A percentile compares a stretch with the other conserved stretches of the same genome.
Evolutionary conservation across 2,113 vertebrate species (phyloP).

Genomic region (Aleadryas rufinucha): DNA sequence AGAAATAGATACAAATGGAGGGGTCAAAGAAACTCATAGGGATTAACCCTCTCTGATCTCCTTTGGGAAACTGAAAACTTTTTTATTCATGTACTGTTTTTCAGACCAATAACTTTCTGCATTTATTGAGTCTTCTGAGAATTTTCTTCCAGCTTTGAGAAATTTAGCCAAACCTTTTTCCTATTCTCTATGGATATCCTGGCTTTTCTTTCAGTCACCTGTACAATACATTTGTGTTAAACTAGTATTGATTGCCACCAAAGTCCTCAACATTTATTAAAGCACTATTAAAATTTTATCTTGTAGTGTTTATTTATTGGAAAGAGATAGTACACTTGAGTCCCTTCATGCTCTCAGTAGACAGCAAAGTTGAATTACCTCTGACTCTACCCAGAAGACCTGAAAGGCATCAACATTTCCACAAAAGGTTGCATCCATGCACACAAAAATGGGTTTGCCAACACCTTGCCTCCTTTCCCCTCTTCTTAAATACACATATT

Average conservation of each 20-base stretch:
- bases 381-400: background rate
- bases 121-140: slow-evolving; percentile 18
- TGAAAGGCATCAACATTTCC: background rate
- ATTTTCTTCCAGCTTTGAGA: slow-evolving; percentile 11
- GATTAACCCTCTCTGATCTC: background rate
- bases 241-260: background rate
- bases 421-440: background rate
- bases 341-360: background rate
- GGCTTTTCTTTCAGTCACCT: background rate
- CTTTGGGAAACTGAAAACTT: background rate
- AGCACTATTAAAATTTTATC: background rate
- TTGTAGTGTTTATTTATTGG: background rate
- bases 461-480: background rate
- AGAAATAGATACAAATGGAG: background rate
- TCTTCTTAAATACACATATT: background rate
- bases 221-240: background rate
- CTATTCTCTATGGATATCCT: background rate
- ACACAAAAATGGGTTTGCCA: background rate
- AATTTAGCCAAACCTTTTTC: background rate
- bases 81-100: slow-evolving; percentile 6
- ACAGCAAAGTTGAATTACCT: background rate
- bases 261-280: slow-evolving; percentile 1
- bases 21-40: slow-evolving; percentile 10
- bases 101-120: slow-evolving; percentile 8
- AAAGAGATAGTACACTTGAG: background rate